Evolutionary conservation across 2,888 invertebrate genomes (phyloP), one percentile per base, ranked within the genome.

Genomic region (Drosophila prostipennis): DNA sequence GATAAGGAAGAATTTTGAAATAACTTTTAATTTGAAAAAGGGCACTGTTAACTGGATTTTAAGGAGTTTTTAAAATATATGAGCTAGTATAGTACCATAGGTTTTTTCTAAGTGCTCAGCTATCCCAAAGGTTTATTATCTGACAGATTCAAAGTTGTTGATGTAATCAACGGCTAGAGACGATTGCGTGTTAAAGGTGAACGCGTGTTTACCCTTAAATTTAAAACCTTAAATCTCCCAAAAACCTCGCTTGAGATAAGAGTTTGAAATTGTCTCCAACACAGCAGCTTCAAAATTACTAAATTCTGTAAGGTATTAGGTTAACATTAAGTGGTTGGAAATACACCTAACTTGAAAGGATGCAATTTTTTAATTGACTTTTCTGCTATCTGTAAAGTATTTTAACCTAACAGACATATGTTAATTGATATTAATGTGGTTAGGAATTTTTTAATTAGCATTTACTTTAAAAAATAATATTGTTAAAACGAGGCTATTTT

Each of bases 121-220:
- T 64, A 52, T 61, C 45, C 37, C 14, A 10, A 45, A 59, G 45
- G 45, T 72, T 53, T 45, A 73, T 73, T 73, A 71, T 74, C 54
- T 51, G 16, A 26, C 29, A 29, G 67, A 67, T 55, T 55, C 43
- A n/a, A 70, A 73, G 51, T 43, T 16, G 49, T 45, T 67, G 39
- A 34, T 53, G 53, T 45, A 70, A 65, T 65, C 54, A 61, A 40
- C 74, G 46, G 37, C 40, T 6, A 48, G 5, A 36, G n/a, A 23
- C 43, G 36, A 48, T 48, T 68, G 61, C 60, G 72, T 54, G 74
- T 64, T 71, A 65, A 51, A 51, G 74, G 67, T 74, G 67, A 68
- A 46, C 16, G 14, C 13, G 16, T 57, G 29, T 32, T 19, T 57
- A 7, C 29, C 29, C 45, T 32, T 14, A 6, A 29, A 29, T n/a